Conservation (phyloP, 2,888 invertebrate species). For the Hirtodrosophila trivittata region DNA sequence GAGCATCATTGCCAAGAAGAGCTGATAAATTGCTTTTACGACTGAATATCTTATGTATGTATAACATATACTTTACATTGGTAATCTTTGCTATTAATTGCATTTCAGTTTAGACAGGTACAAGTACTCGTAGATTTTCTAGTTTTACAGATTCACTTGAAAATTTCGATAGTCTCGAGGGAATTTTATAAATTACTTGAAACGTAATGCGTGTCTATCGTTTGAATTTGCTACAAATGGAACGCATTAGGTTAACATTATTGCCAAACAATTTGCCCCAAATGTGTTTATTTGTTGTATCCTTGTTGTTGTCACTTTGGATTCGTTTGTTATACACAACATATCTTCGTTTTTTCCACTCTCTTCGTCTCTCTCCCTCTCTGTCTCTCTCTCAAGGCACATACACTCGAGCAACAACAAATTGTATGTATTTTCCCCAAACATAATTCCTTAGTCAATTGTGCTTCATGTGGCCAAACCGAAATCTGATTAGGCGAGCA, state of each 20-base stretch:
- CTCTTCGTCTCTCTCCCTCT: constrained; percentile 11
- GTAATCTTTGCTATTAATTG: background rate
- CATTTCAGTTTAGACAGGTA: background rate
- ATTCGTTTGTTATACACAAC: constrained; percentile 25
- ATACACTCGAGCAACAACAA: background rate
- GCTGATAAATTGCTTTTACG: constrained; percentile 12
- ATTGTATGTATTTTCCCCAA: constrained; percentile 14
- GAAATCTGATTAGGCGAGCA: constrained; percentile 71
- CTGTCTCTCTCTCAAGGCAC: too few species aligned
- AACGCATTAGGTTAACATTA: constrained; percentile 78
- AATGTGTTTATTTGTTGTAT: constrained; percentile 73
- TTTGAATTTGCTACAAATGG: constrained; percentile 75
- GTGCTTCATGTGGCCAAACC: constrained; percentile 64
- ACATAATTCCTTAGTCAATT: constrained; percentile 71
- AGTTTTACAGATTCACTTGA: too few species aligned
- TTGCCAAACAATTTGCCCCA: constrained; percentile 78
- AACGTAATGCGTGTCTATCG: constrained; percentile 65
- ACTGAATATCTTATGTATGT: too few species aligned
- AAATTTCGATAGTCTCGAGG: constrained; percentile 21
- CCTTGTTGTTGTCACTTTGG: constrained; percentile 55
- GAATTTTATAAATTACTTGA: constrained; percentile 65
- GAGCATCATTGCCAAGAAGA: constrained; percentile 8
- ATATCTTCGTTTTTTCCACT: constrained; percentile 15
- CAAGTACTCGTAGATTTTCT: too few species aligned
- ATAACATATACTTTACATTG: too few species aligned